A percentile compares a stretch with the other conserved stretches of the same genome.
These are phyloP conservation scores for Candidula unifasciata DNA, from an alignment of 2,888 invertebrate species.

Conservation along the genomic window DNA sequence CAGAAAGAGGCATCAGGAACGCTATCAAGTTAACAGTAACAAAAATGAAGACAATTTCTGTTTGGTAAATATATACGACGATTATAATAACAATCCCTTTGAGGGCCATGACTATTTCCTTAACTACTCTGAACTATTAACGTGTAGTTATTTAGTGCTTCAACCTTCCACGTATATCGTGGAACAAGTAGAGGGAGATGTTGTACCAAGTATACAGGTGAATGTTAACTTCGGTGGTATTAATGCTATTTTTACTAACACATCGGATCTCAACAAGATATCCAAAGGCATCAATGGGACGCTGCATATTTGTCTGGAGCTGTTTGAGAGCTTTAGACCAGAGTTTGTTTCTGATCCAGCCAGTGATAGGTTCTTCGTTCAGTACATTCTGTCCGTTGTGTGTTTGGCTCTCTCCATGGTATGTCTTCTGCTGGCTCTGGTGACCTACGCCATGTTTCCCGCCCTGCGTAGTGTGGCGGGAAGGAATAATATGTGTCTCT, in stretches of 20 bases:
- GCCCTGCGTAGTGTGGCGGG: conserved; percentile 6
- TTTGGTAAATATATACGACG: not conserved
- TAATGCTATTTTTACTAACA: not conserved
- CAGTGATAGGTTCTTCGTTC: not conserved
- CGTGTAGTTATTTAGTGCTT: not conserved
- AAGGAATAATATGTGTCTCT: not conserved
- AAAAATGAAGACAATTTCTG: too few species aligned
- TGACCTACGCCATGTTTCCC: conserved; percentile 3
- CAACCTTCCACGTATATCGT: not conserved
- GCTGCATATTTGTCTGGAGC: not conserved
- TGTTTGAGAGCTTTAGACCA: not conserved
- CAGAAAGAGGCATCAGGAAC: not conserved
- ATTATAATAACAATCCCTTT: not conserved
- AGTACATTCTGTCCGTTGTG: not conserved
- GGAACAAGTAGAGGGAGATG: not conserved
- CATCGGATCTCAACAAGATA: not conserved
- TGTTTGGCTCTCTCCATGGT: not conserved
- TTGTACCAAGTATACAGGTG: not conserved
- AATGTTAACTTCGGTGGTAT: not conserved
- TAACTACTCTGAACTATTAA: not conserved
- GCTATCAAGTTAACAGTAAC: not conserved
- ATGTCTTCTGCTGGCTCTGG: not conserved
- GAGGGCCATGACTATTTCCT: not conserved
- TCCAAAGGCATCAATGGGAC: not conserved
- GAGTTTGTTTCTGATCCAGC: not conserved